These are phyloP conservation scores for Emydocephalus ijimae DNA, from an alignment of 2,113 vertebrate genomes.

Conservation along the genomic window DNA sequence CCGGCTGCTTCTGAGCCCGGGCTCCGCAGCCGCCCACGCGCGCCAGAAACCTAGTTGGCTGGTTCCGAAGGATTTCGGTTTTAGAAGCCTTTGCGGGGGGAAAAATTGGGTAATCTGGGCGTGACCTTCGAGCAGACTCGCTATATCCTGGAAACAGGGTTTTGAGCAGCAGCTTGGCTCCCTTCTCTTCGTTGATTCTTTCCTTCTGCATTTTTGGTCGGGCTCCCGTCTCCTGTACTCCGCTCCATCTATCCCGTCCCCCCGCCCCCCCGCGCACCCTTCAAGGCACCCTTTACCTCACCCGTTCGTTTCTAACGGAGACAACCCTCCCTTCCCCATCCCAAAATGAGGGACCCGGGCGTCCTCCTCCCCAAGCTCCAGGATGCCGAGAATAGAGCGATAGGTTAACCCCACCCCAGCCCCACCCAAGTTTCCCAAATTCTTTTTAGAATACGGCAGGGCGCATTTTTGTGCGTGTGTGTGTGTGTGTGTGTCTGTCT, in stretches of 20 bases:
- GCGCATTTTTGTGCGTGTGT: not conserved
- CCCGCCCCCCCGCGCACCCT: fast-evolving
- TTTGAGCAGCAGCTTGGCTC: not conserved
- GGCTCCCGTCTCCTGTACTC: not conserved
- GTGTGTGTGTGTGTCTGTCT: not conserved
- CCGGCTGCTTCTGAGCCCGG: not conserved
- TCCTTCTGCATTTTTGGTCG: not conserved
- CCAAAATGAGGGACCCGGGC: not conserved
- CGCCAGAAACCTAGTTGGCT: not conserved
- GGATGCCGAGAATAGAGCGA: not conserved
- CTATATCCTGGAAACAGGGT: not conserved
- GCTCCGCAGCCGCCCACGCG: not conserved
- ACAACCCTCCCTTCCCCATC: not conserved
- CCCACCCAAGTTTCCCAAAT: not conserved
- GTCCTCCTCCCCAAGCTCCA: not conserved
- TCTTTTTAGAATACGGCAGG: not conserved
- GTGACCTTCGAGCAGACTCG: not conserved
- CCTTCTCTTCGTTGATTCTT: not conserved
- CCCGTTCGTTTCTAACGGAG: not conserved
- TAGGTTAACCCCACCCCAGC: not conserved
- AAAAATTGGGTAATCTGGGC: not conserved
- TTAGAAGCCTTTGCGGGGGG: not conserved
- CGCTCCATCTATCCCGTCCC: not conserved
- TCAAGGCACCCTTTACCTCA: not conserved
- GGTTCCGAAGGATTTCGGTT: not conserved